These are phyloP conservation scores for Diogma glabrata DNA, from an alignment of 2,888 invertebrate genomes.

Conservation along the genomic window DNA sequence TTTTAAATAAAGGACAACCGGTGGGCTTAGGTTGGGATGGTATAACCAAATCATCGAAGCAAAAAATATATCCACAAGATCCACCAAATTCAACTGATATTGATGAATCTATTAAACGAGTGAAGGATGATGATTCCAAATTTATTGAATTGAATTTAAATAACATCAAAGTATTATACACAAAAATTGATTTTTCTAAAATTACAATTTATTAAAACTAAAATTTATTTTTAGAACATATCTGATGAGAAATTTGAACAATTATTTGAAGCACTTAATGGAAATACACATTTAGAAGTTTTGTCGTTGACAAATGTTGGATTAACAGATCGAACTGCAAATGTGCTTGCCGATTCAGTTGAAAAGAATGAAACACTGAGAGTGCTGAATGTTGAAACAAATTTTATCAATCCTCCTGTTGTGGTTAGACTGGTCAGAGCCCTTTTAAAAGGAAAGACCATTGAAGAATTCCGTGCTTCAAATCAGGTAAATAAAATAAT, in stretches of 20 bases:
- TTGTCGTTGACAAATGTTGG: conserved; percentile 90
- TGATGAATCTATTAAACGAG: conserved; percentile 80
- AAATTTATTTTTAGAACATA: conserved; percentile 59
- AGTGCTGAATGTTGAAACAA: conserved; percentile 89
- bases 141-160: conserved; percentile 95
- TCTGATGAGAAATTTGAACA: conserved; percentile 89
- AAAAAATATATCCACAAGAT: conserved; percentile 83
- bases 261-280: conserved; percentile 76
- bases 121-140: conserved; percentile 78
- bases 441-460: conserved; percentile 70
- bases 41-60: conserved; percentile 86
- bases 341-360: conserved; percentile 70
- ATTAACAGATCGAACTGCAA: conserved; percentile 78
- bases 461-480: conserved; percentile 92
- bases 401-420: conserved; percentile 85
- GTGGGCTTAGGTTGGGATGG: conserved; percentile 88
- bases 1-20: conserved; percentile 83
- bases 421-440: conserved; percentile 78
- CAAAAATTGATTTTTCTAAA: too few relatives aligned
- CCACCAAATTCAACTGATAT: conserved; percentile 96
- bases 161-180: conserved; percentile 92
- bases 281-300: conserved; percentile 84
- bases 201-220: too few relatives aligned
- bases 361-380: conserved; percentile 66
- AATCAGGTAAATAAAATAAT: conserved; percentile 89